Evolutionary conservation across 2,113 vertebrate genomes (phyloP).

Genomic region (Leiothrix lutea): DNA sequence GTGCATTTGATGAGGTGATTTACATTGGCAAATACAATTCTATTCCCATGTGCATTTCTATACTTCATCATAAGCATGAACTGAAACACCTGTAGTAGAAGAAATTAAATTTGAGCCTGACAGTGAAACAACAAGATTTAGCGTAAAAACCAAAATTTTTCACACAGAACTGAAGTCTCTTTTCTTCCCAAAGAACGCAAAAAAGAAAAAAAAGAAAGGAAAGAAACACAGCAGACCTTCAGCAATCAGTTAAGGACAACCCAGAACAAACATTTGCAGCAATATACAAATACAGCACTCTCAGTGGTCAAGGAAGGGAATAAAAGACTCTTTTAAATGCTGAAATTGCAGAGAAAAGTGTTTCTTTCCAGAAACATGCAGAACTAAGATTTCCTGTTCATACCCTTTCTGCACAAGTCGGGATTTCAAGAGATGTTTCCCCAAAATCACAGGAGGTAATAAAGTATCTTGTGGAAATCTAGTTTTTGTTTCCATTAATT

Average conservation of each 20-base stretch:
- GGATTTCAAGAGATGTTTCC: not conserved
- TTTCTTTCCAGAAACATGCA: not conserved
- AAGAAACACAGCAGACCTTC: not conserved
- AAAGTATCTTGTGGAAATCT: not conserved
- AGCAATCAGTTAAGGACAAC: not conserved
- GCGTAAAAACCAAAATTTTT: not conserved
- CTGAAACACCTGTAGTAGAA: not conserved
- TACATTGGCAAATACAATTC: not conserved
- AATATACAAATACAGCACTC: not conserved
- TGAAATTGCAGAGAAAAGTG: not conserved
- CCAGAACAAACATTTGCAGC: not conserved
- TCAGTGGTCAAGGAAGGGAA: not conserved
- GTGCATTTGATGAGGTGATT: not conserved
- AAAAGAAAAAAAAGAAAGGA: not conserved
- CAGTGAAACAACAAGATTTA: not conserved
- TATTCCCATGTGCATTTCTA: not conserved
- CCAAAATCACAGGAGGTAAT: not conserved
- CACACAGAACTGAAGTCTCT: not conserved
- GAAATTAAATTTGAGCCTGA: not conserved
- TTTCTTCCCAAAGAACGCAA: not conserved
- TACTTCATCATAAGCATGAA: not conserved
- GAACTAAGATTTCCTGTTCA: not conserved
- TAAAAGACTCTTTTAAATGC: not conserved
- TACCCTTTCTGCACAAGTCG: not conserved
- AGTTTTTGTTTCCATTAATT: not conserved